These are phyloP conservation scores for Papilio machaon DNA, from an alignment of 1,140 invertebrate species.

Conservation along the genomic window DNA sequence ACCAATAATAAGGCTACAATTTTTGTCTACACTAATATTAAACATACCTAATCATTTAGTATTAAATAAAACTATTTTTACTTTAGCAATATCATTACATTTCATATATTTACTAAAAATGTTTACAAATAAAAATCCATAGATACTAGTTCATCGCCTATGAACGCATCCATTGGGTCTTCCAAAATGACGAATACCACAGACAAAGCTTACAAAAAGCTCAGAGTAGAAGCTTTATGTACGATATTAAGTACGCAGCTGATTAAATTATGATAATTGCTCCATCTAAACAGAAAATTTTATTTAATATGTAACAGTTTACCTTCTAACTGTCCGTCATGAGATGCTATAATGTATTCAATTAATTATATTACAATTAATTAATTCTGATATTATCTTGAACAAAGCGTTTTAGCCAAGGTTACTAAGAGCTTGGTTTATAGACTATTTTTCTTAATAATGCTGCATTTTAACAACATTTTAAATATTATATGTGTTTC, in stretches of 20 bases:
- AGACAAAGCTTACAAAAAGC: conserved; percentile 34
- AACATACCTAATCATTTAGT: background rate
- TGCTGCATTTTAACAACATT: too few relatives aligned
- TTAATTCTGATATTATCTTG: background rate
- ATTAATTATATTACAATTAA: conserved; percentile 16
- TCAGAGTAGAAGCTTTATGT: conserved; percentile 26
- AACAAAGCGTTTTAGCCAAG: background rate
- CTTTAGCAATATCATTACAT: background rate
- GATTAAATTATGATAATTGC: conserved; percentile 39
- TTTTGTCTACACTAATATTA: background rate
- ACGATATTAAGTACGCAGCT: conserved; percentile 20
- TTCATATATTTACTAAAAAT: background rate
- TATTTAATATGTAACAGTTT: conserved; percentile 36
- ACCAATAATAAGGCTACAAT: conserved; percentile 22
- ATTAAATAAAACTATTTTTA: background rate
- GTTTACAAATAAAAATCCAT: conserved; percentile 1
- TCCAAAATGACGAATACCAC: conserved; percentile 28
- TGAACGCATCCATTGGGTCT: conserved; percentile 27
- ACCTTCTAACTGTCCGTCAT: conserved; percentile 10
- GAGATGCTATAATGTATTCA: conserved; percentile 9
- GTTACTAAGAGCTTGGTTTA: background rate
- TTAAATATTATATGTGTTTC: too few relatives aligned
- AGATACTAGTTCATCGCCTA: background rate
- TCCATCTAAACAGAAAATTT: conserved; percentile 27
- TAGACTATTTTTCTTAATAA: background rate